Base-by-base conservation (phyloP, 2,113 vertebrate species). In the Perognathus longimembris region DNA sequence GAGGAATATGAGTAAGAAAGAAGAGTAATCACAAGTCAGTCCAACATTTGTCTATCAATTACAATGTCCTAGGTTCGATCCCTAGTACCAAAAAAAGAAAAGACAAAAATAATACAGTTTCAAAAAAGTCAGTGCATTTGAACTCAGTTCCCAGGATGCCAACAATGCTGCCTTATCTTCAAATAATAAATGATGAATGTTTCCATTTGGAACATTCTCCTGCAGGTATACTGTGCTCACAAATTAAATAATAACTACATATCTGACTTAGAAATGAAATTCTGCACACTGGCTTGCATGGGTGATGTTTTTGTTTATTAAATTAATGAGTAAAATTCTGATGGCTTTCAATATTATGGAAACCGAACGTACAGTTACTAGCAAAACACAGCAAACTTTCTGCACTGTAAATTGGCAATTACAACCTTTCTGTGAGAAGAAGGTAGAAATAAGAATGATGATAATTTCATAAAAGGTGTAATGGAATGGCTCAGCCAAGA, bases 261-360 rank as follows among this genome's bases (percentile, higher is more conserved):
- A 21, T 36, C 78, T 67, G 7, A 50, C 94, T 30, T 70, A 54
- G 1, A 36, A 95, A 69, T 64, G 22, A 84, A 36, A 82, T 0
- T 81, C 95, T 64, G 59, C 38, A 85, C 54, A 28, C 1, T 69
- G 18, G 90, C 83, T 22, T 42, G 4, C 18, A 40, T 83, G 3
- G 34, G 14, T 15, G 74, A 26, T 76, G 6, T 12, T 38, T 45
- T 64, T 92, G 34, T 81, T 83, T 96, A 64, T 76, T 91, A 79
- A 74, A 38, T 45, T 57, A 42, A 45, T 12, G 64, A 71, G 21
- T 75, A 73, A 22, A 69, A 15, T 78, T 89, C 95, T 82, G 0
- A 66, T 92, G 78, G 15, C 63, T 90, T 70, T 45, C 22, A 63
- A 9, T 21, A 28, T 38, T 76, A 77, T 61, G 57, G 4, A 40